phyloP scores from a whole-genome alignment of 2,113 vertebrate species.

The Hippocampus comes region DNA sequence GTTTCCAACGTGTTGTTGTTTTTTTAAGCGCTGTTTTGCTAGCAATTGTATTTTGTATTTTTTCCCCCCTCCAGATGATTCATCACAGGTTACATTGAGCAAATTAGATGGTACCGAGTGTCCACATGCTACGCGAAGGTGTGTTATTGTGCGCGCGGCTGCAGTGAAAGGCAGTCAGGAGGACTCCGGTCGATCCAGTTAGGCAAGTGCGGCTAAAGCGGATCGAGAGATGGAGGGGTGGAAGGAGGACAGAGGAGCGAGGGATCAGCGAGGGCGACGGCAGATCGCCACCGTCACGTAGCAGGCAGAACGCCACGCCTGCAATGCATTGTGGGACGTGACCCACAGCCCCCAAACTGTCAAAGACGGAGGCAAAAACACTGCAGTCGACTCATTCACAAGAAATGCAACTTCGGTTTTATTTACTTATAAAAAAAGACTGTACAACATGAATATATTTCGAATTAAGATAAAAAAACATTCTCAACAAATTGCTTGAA shows the following conservation, averaged over 20 bases:
- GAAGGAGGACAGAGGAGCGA: conserved; percentile 29
- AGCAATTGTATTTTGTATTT: no score
- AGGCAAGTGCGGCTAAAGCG: conserved; percentile 16
- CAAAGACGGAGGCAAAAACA: conserved; percentile 12
- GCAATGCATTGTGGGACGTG: conserved; percentile 39
- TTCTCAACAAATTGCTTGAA: no score
- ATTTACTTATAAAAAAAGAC: not conserved
- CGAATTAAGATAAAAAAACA: no score
- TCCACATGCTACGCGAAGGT: not conserved
- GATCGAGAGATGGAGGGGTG: not conserved
- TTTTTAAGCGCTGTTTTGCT: no score
- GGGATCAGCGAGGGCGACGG: conserved; percentile 19
- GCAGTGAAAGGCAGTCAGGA: conserved; percentile 8
- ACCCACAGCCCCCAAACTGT: conserved; percentile 19
- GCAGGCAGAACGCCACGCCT: conserved; percentile 8
- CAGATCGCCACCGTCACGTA: conserved; percentile 14
- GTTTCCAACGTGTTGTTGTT: no score
- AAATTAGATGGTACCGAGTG: not conserved
- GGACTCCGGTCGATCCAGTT: conserved; percentile 41
- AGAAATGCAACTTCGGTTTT: not conserved
- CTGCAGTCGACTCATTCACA: not conserved
- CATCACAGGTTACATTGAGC: not conserved
- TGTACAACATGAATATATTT: not conserved
- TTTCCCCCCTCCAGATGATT: not conserved
- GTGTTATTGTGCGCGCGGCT: not conserved